Evolutionary conservation across 2,888 invertebrate genomes (phyloP).

Genomic region (Mactromeris polynyma): DNA sequence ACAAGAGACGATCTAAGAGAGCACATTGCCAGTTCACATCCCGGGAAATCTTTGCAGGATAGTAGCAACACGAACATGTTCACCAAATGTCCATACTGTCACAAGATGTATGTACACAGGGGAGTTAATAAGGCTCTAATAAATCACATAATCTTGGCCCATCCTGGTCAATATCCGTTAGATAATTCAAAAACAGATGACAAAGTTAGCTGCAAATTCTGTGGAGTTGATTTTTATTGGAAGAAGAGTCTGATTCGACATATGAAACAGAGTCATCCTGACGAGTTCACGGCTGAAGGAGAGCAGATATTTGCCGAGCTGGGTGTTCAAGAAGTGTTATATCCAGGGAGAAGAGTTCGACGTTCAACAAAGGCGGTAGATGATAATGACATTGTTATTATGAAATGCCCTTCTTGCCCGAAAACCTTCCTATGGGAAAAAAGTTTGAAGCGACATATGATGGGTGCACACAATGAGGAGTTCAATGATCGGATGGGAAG

Average conservation of each 20-base stretch:
- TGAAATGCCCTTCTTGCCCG: conserved; percentile 46
- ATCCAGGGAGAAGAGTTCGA: conserved; percentile 9
- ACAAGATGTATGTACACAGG: conserved; percentile 43
- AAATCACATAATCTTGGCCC: conserved; percentile 42
- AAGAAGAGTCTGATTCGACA: conserved; percentile 52
- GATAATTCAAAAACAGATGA: background rate
- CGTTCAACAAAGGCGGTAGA: conserved; percentile 18
- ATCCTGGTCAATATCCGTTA: conserved; percentile 36
- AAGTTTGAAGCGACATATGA: conserved; percentile 47
- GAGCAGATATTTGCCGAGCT: conserved; percentile 19
- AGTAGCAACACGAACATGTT: conserved; percentile 28
- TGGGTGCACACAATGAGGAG: conserved; percentile 16
- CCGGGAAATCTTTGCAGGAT: background rate
- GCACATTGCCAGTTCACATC: conserved; percentile 26
- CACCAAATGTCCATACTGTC: conserved; percentile 57
- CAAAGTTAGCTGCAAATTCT: conserved; percentile 25
- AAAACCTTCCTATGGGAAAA: conserved; percentile 49
- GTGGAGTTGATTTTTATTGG: conserved; percentile 44
- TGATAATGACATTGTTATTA: conserved; percentile 4
- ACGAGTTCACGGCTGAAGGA: conserved; percentile 9
- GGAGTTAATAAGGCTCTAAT: conserved; percentile 52
- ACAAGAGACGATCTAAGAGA: conserved; percentile 20
- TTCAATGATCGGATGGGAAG: background rate
- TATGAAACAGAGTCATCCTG: conserved; percentile 43
- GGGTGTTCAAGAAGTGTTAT: conserved; percentile 2